phyloP scores from a whole-genome alignment of 2,113 vertebrate species.

The Mola mola region DNA sequence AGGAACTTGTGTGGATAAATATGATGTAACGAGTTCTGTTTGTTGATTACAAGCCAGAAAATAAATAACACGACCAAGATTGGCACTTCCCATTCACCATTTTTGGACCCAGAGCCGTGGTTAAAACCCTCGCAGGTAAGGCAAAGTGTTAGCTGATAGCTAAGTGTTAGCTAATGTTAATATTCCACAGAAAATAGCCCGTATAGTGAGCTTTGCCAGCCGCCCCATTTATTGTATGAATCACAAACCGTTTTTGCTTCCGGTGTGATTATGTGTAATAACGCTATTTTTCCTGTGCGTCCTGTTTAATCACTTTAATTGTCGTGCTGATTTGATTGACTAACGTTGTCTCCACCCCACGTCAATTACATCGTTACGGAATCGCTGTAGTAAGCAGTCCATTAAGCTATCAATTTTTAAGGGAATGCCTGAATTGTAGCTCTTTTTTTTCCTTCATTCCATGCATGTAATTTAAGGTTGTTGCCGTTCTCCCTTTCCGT shows the following conservation, averaged over 20 bases:
- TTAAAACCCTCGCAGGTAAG: constrained; percentile 51
- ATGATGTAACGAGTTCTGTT: constrained; percentile 1
- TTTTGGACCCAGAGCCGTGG: constrained; percentile 14
- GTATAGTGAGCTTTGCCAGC: too few species aligned
- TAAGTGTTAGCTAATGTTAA: constrained; percentile 1
- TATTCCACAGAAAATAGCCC: not conserved
- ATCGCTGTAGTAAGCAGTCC: not conserved
- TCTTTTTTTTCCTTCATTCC: too few species aligned
- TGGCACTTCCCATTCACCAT: not conserved
- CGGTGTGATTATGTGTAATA: too few species aligned
- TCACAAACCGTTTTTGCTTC: too few species aligned
- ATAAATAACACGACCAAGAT: not conserved
- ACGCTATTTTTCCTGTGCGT: too few species aligned
- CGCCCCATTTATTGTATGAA: too few species aligned
- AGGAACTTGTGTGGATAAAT: not conserved
- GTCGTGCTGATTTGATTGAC: not conserved
- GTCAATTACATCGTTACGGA: too few species aligned
- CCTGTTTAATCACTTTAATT: not conserved
- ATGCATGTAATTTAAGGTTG: not conserved
- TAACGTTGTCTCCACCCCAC: constrained; percentile 22
- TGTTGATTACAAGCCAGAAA: not conserved
- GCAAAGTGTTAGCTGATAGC: constrained; percentile 41
- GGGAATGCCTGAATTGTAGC: too few species aligned
- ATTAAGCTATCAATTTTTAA: not conserved
- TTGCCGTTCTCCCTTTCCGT: not conserved